phyloP scores from a whole-genome alignment of 1,140 invertebrate genomes.

The Aethina tumida region DNA sequence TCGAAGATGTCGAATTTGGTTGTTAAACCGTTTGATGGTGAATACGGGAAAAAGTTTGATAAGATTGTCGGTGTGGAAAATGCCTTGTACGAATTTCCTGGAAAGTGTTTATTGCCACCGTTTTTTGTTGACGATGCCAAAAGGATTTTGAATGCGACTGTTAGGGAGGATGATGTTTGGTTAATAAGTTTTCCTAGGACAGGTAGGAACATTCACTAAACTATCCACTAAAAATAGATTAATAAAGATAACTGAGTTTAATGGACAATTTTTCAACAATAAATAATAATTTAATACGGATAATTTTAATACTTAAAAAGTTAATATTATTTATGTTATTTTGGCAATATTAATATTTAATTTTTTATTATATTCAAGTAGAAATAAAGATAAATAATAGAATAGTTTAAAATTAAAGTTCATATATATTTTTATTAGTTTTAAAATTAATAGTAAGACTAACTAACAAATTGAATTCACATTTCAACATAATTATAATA shows the following conservation, averaged over 20 bases:
- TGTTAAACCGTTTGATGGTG: constrained; percentile 51
- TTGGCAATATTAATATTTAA: neutral
- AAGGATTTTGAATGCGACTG: constrained; percentile 53
- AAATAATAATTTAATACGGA: neutral
- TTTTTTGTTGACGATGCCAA: constrained; percentile 56
- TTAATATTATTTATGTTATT: constrained; percentile 1
- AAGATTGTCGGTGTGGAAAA: constrained; percentile 54
- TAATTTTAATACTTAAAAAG: no score
- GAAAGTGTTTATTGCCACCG: constrained; percentile 53
- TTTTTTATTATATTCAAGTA: no score
- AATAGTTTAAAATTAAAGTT: no score
- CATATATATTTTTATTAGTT: no score
- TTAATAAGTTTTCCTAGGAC: constrained; percentile 73
- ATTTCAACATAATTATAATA: no score
- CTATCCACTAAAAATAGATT: neutral
- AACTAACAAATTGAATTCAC: no score
- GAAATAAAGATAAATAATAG: no score
- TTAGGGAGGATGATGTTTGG: constrained; percentile 66
- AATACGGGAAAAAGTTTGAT: constrained; percentile 49
- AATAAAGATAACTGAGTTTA: neutral
- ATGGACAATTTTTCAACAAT: neutral
- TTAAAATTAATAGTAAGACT: no score
- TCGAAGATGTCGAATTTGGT: constrained; percentile 39
- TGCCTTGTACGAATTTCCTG: constrained; percentile 59
- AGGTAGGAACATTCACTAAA: constrained; percentile 40